phyloP scores from a whole-genome alignment of 2,797 vertebrate species.

The Picus viridis region DNA sequence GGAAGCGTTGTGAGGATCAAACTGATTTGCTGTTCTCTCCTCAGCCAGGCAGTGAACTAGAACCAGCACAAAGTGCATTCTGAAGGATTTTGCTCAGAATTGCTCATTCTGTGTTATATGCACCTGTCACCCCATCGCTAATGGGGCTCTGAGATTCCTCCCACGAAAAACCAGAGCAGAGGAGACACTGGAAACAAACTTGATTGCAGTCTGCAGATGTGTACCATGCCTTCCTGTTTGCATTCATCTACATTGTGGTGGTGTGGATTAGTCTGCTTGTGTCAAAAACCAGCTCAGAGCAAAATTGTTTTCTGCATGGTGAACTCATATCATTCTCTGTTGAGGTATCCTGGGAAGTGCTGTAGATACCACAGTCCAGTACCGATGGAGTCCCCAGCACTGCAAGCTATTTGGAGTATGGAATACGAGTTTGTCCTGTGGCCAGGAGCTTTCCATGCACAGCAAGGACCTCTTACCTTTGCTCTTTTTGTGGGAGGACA shows the following conservation, averaged over 20 bases:
- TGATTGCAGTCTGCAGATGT: not conserved
- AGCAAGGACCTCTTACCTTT: not conserved
- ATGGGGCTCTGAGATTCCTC: not conserved
- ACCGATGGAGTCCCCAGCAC: accelerated
- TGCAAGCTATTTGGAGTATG: not conserved
- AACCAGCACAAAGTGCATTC: accelerated
- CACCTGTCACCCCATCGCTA: not conserved
- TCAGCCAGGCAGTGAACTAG: not conserved
- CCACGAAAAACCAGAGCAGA: not conserved
- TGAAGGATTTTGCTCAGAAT: not conserved
- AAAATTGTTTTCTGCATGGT: not conserved
- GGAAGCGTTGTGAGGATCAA: not conserved
- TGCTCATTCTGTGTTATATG: not conserved
- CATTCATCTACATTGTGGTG: not conserved
- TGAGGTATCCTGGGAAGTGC: not conserved
- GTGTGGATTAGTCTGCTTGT: not conserved
- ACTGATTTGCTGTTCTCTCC: not conserved
- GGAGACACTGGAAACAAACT: not conserved
- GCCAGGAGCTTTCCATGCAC: not conserved
- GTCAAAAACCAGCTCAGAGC: not conserved
- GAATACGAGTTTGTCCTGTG: not conserved
- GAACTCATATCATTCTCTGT: accelerated
- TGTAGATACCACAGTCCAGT: not conserved
- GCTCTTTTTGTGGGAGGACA: not conserved
- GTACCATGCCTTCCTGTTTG: not conserved